Evolutionary conservation across 2,888 invertebrate genomes (phyloP), one percentile per base, ranked within the genome.

Genomic region (Aromia moschata): DNA sequence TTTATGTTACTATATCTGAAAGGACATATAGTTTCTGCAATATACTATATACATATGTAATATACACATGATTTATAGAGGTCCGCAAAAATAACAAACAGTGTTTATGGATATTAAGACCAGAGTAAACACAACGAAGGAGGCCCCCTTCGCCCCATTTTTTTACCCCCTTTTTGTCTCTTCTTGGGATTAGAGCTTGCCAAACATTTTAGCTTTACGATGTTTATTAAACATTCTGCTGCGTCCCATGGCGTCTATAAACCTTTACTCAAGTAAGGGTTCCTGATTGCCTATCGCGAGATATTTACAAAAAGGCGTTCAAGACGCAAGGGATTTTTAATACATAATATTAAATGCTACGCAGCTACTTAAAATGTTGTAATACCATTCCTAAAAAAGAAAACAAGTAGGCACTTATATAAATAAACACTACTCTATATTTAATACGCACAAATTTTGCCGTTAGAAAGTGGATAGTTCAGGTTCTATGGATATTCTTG

Each of bases 41-140:
- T n/a, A n/a, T n/a, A n/a, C n/a, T n/a, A n/a, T n/a, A n/a, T n/a
- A n/a, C n/a, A n/a, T n/a, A n/a, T n/a, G n/a, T n/a, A n/a, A n/a
- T n/a, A n/a, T n/a, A n/a, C 51, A 41, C 52, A 65, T 65, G 63
- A 63, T 63, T 63, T 63, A 65, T 65, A 52, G 33, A 59, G 56
- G 49, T 57, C 51, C 46, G 41, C 55, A 53, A 59, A 52, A 61
- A 63, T 56, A 65, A 61, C 60, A 61, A 65, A 58, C 37, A 59
- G 56, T 51, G 59, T 52, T 57, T 57, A 59, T 61, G 65, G 61
- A 60, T 65, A 63, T 63, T 58, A 63, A 61, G 57, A 53, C 53
- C 46, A 43, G 51, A 58, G 43, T 52, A 58, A 38, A 54, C 54
- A 53, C 56, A 55, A 53, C 44, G 49, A 59, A 46, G 37, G 53